Base-by-base conservation (phyloP, 2,113 vertebrate genomes). In the Nibea coibor region DNA sequence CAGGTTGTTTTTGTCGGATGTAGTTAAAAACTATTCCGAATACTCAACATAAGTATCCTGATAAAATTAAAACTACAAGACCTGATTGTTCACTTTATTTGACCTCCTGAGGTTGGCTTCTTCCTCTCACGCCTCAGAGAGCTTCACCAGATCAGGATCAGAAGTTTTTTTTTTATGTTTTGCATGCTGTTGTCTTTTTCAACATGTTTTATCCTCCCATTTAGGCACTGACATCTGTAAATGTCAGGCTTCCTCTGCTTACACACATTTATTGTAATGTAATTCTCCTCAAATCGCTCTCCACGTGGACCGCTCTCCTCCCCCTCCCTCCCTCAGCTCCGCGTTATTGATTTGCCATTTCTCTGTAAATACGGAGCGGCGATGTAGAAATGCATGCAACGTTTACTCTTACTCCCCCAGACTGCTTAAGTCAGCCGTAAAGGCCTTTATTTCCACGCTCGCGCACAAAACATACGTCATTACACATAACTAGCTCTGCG, bases 281-380 rank as follows among this genome's bases (percentile, higher is more conserved):
- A 57, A 74, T 65, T 78, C 35, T 58, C 67, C 57, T 73, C 63
- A 9, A 63, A 48, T 62, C 81, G 0, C 67, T 51, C 42, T 22
- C 39, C 39, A 20, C 28, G 57, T 57, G n/a, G 42, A 15, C 15
- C 43, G 8, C 58, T 76, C 47, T 17, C 45, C 43, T 20, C 50
- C 63, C 67, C 2, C 2, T 8, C 20, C 42, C 51, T 61, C 66
- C 65, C 66, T 78, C 73, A n/a, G 62, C 87, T 72, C 43, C 9
- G 5, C 10, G 0, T 58, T 68, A 83, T 90, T 62, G 83, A 88
- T 88, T 73, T 64, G 68, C 74, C 56, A 50, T 75, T 73, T 85
- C 68, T 82, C 80, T 65, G 64, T 86, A 82, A 87, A 87, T 83
- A 72, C 57, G 69, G 7, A 2, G 8, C 76, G 43, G 39, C 17